Evolutionary conservation across 2,888 invertebrate genomes (phyloP).

Genomic region (Petrophora chlorosata): DNA sequence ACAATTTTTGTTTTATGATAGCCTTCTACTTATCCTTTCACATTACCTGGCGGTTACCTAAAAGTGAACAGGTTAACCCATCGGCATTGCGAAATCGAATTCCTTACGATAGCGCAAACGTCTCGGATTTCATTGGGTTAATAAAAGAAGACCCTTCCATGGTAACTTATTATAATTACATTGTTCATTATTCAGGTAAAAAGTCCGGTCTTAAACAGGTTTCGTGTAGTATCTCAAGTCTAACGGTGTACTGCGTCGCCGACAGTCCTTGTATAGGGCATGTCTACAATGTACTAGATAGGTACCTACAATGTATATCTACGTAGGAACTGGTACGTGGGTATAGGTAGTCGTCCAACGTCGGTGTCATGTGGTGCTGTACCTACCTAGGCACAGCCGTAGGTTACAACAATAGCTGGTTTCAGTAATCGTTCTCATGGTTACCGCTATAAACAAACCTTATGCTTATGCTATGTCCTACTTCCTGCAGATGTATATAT

Average conservation of each 20-base stretch:
- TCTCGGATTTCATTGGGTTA: no score
- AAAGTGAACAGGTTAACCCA: no score
- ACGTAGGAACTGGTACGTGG: conserved; percentile 6
- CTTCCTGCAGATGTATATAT: no score
- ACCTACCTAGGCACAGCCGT: conserved; percentile 61
- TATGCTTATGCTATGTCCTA: not conserved
- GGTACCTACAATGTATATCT: conserved; percentile 38
- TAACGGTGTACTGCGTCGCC: conserved; percentile 55
- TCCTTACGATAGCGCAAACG: no score
- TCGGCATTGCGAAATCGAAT: no score
- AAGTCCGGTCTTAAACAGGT: conserved; percentile 3
- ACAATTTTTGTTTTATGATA: no score
- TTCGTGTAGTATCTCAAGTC: conserved; percentile 43
- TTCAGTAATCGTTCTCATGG: conserved; percentile 64
- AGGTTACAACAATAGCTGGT: conserved; percentile 32
- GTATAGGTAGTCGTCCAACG: conserved; percentile 18
- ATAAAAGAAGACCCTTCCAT: no score
- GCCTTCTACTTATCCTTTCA: no score
- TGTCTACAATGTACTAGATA: conserved; percentile 34
- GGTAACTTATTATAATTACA: not conserved
- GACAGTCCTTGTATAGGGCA: conserved; percentile 52
- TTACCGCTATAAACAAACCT: conserved; percentile 66
- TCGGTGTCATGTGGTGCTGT: conserved; percentile 54
- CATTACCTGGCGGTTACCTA: no score
- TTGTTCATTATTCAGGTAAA: conserved; percentile 2